Percentiles rank a stretch among this genome's conserved stretches.
These are phyloP conservation scores for Drosophila lacertosa DNA, from an alignment of 1,140 invertebrate genomes.

Conservation along the genomic window DNA sequence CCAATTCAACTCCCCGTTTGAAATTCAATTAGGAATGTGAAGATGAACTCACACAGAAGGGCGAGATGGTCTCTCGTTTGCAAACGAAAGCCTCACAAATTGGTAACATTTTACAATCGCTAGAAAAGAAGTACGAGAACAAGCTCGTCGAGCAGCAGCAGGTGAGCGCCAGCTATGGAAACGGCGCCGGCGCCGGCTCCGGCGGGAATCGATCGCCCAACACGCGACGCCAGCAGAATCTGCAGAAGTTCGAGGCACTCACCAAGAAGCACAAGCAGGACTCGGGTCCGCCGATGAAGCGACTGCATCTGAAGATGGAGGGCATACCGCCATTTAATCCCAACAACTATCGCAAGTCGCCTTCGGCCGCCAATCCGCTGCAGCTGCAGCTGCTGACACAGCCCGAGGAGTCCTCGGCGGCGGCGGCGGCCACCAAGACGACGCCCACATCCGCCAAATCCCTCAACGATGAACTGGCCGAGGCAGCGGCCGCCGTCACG, in stretches of 20 bases:
- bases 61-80: slow-evolving; percentile 94
- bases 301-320: slow-evolving; percentile 81
- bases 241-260: slow-evolving; percentile 80
- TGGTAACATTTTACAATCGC: slow-evolving; percentile 94
- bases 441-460: slow-evolving; percentile 65
- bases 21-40: slow-evolving; percentile 92
- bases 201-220: slow-evolving; percentile 69
- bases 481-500: slow-evolving; percentile 55
- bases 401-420: too few relatives aligned
- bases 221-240: slow-evolving; percentile 77
- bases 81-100: slow-evolving; percentile 95
- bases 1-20: slow-evolving; percentile 51
- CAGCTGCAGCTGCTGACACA: not conserved
- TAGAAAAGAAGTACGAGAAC: slow-evolving; percentile 89
- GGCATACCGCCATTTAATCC: slow-evolving; percentile 84
- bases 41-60: slow-evolving; percentile 95
- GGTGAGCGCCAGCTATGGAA: slow-evolving; percentile 27
- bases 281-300: slow-evolving; percentile 79
- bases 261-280: slow-evolving; percentile 83
- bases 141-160: slow-evolving; percentile 74
- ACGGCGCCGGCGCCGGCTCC: slow-evolving; percentile 27
- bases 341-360: slow-evolving; percentile 85
- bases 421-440: slow-evolving; percentile 13
- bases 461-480: slow-evolving; percentile 42
- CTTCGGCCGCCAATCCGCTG: slow-evolving; percentile 63